A percentile compares a stretch with the other conserved stretches of the same genome.
Conservation (phyloP, 2,888 invertebrate species). For the Tridacna gigas region DNA sequence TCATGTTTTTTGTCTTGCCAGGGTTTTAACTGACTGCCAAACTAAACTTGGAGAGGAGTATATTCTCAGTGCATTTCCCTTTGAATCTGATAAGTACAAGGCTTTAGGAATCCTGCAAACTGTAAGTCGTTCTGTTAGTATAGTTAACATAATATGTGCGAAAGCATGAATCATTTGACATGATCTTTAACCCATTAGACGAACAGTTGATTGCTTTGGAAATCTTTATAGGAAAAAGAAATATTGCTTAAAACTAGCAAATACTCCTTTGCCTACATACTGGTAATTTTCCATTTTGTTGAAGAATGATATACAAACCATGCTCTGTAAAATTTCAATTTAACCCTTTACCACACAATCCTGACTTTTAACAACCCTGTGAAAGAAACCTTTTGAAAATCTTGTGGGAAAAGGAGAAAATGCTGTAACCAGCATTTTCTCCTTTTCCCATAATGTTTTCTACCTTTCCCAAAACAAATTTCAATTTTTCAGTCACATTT, state of each 20-base stretch:
- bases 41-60: slow-evolving; percentile 83
- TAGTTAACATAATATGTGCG: not conserved
- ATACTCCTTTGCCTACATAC: not conserved
- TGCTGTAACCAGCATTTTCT: no score
- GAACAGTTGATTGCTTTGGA: not conserved
- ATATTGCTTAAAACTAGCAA: not conserved
- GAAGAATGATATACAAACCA: no score
- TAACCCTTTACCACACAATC: no score
- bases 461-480: no score
- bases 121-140: slow-evolving; percentile 69
- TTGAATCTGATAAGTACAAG: slow-evolving; percentile 81
- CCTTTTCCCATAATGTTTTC: no score
- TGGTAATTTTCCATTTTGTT: not conserved
- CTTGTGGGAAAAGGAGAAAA: no score
- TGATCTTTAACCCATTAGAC: not conserved
- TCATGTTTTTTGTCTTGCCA: slow-evolving; percentile 51
- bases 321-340: no score
- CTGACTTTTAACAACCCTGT: no score
- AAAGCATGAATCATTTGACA: not conserved
- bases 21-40: slow-evolving; percentile 81
- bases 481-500: no score
- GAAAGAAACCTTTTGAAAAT: no score
- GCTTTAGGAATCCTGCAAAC: slow-evolving; percentile 80
- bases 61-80: slow-evolving; percentile 83
- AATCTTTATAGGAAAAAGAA: not conserved